Evolutionary conservation across 1,140 invertebrate species (phyloP).

Genomic region (Cyrtorhinus lividipennis): DNA sequence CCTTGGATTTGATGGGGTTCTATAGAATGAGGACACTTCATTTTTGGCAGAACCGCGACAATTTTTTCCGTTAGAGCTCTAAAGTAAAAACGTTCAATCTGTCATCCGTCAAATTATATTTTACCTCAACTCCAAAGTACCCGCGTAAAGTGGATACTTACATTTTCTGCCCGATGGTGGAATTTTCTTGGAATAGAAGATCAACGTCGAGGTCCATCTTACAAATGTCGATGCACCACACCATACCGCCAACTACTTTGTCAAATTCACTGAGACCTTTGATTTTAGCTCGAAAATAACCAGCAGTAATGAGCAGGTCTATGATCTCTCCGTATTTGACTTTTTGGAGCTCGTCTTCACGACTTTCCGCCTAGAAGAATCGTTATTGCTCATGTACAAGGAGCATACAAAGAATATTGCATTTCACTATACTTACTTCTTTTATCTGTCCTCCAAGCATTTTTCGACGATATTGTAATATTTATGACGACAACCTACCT

Average conservation of each 20-base stretch:
- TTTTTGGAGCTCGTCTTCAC: conserved; percentile 86
- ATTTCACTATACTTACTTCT: no score
- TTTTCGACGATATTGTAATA: no score
- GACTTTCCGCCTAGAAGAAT: conserved; percentile 69
- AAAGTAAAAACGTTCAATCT: no score
- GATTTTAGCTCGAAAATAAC: conserved; percentile 87
- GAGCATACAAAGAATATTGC: no score
- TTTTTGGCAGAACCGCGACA: conserved; percentile 72
- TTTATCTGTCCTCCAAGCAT: no score
- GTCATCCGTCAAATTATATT: no score
- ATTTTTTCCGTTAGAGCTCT: conserved; percentile 92
- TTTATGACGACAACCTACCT: no score
- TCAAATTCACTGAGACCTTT: conserved; percentile 89
- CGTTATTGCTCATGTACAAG: no score
- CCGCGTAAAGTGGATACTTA: no score
- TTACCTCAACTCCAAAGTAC: no score
- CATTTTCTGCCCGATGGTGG: conserved; percentile 97
- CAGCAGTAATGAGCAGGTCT: conserved; percentile 78
- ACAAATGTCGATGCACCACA: conserved; percentile 93
- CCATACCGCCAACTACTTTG: conserved; percentile 91
- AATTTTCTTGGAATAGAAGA: conserved; percentile 87
- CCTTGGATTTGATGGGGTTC: conserved; percentile 98
- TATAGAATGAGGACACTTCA: conserved; percentile 85
- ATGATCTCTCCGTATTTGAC: conserved; percentile 81
- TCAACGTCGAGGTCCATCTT: conserved; percentile 91